Evolutionary conservation across 1,140 invertebrate species (phyloP).

Genomic region (Chlorops oryzae): DNA sequence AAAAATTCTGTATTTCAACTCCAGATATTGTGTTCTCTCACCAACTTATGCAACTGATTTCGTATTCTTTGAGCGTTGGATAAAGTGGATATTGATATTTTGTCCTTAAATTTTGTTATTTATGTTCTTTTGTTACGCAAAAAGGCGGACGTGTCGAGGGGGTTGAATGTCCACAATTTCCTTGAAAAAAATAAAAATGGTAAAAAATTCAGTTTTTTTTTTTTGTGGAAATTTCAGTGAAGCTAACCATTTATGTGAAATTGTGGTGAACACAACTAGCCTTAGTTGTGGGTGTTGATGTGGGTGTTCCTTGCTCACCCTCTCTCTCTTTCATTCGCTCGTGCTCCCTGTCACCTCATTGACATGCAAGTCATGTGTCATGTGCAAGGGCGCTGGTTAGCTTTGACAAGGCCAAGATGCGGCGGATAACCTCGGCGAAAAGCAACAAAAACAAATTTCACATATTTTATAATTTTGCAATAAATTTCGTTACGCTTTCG

Average conservation of each 20-base stretch:
- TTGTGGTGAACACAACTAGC: slow-evolving; percentile 7
- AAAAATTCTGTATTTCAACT: too few relatives aligned
- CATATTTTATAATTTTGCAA: slow-evolving; percentile 18
- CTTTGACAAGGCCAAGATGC: too few relatives aligned
- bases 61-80: slow-evolving; percentile 35
- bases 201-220: slow-evolving; percentile 14
- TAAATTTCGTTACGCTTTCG: slow-evolving; percentile 30
- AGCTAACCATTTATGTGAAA: too few relatives aligned
- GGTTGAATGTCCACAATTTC: not conserved
- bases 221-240: slow-evolving; percentile 15
- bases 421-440: slow-evolving; percentile 22
- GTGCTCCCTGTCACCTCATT: slow-evolving; percentile 19
- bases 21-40: too few relatives aligned
- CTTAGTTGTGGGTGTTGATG: not conserved
- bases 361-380: slow-evolving; percentile 40
- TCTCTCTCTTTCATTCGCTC: slow-evolving; percentile 2
- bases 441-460: slow-evolving; percentile 6
- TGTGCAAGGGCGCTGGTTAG: slow-evolving; percentile 42
- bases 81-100: slow-evolving; percentile 45
- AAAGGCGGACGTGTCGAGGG: slow-evolving; percentile 10
- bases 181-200: not conserved
- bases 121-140: slow-evolving; percentile 24
- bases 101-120: slow-evolving; percentile 45
- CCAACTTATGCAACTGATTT: too few relatives aligned
- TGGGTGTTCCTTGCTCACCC: not conserved